These are phyloP conservation scores for Hydropsyche tenuis DNA, from an alignment of 1,140 invertebrate species.

Conservation along the genomic window DNA sequence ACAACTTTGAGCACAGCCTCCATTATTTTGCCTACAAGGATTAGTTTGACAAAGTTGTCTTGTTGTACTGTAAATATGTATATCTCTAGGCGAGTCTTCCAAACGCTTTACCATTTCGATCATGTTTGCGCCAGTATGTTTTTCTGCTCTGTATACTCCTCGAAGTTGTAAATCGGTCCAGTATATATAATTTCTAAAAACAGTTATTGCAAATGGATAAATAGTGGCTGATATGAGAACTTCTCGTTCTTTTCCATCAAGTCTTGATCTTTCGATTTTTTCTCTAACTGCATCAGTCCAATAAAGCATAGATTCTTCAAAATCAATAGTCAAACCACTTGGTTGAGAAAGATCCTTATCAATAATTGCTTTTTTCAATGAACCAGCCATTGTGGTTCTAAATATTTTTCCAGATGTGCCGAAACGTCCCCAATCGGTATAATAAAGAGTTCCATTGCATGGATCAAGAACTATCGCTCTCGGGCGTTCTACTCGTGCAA, in stretches of 20 bases:
- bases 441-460: constrained; percentile 92
- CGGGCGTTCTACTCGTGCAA: constrained; percentile 89
- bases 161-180: constrained; percentile 96
- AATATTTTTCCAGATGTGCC: constrained; percentile 94
- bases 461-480: constrained; percentile 96
- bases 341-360: constrained; percentile 92
- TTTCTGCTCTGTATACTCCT: constrained; percentile 95
- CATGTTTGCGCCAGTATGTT: constrained; percentile 95
- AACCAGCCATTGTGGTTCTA: constrained; percentile 95
- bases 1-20: constrained; percentile 95
- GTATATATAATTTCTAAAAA: constrained; percentile 92
- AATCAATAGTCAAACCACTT: constrained; percentile 95
- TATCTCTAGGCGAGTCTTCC: constrained; percentile 89
- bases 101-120: constrained; percentile 91
- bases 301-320: constrained; percentile 92
- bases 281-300: constrained; percentile 98
- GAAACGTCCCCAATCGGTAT: constrained; percentile 92
- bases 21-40: constrained; percentile 91
- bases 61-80: constrained; percentile 84
- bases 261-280: constrained; percentile 92
- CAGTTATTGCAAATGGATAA: constrained; percentile 95
- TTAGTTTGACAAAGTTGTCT: constrained; percentile 84
- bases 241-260: constrained; percentile 83
- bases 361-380: constrained; percentile 87
- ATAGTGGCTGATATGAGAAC: constrained; percentile 88